Evolutionary conservation across 2,797 vertebrate genomes (phyloP).

Genomic region (Lithobates sylvaticus): DNA sequence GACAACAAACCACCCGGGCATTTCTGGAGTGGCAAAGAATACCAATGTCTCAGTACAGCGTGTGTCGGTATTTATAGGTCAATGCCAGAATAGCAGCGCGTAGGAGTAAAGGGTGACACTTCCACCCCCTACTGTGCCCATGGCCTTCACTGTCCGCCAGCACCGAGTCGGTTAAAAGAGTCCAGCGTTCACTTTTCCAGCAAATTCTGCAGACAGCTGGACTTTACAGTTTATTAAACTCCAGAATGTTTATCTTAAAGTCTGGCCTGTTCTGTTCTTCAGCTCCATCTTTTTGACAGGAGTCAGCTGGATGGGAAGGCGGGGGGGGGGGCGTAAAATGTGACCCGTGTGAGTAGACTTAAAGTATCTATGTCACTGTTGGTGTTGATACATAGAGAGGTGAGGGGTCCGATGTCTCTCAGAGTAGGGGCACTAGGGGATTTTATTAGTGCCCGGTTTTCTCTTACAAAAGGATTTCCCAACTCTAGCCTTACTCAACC

Average conservation of each 20-base stretch:
- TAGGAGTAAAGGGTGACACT: neutral
- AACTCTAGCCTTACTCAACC: too few species aligned
- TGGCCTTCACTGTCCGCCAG: neutral
- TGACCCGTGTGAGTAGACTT: too few species aligned
- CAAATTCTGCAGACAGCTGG: neutral
- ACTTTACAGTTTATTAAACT: neutral
- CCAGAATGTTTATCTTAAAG: slow-evolving; percentile 11
- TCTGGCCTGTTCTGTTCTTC: neutral
- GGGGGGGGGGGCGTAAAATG: neutral
- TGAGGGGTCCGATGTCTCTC: too few species aligned
- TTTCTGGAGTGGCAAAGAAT: slow-evolving; percentile 22
- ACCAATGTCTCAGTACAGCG: neutral
- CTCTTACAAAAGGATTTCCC: too few species aligned
- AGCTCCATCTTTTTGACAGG: neutral
- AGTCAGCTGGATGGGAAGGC: slow-evolving; percentile 6
- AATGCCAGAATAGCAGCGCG: slow-evolving; percentile 12
- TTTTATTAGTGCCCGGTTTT: too few species aligned
- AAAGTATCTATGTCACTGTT: too few species aligned
- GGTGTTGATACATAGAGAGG: too few species aligned
- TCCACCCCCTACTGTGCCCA: neutral
- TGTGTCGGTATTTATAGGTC: slow-evolving; percentile 38
- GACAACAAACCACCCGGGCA: neutral
- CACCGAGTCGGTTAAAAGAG: neutral
- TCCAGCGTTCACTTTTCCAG: neutral
- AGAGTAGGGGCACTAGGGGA: too few species aligned